Evolutionary conservation across 2,113 vertebrate genomes (phyloP).

Genomic region (Sturnus vulgaris): DNA sequence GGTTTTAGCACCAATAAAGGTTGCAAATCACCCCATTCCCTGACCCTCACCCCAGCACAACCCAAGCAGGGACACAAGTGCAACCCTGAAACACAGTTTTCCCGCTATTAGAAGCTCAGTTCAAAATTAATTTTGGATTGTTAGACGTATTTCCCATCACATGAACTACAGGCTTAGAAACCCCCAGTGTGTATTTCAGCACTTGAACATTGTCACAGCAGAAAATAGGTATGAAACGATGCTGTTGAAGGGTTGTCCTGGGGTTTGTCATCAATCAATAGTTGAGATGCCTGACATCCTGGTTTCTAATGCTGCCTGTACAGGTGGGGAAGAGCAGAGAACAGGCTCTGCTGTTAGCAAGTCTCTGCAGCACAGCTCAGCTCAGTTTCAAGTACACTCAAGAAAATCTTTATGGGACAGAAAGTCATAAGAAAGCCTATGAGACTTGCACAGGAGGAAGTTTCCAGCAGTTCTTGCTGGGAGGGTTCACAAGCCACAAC

Average conservation of each 20-base stretch:
- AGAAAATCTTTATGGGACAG: not conserved
- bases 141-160: not conserved
- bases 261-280: not conserved
- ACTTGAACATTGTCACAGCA: not conserved
- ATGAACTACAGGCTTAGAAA: not conserved
- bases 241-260: not conserved
- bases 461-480: not conserved
- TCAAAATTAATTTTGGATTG: not conserved
- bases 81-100: not conserved
- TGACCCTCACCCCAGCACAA: not conserved
- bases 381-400: not conserved
- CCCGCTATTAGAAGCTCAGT: not conserved
- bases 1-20: not conserved
- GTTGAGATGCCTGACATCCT: not conserved
- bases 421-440: not conserved
- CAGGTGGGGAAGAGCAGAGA: not conserved
- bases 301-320: not conserved
- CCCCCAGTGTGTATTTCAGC: not conserved
- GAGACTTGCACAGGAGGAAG: not conserved
- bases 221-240: not conserved
- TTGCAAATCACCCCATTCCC: not conserved
- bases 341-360: not conserved
- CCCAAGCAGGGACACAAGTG: not conserved
- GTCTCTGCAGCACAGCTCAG: not conserved
- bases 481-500: accelerated